phyloP scores from a whole-genome alignment of 37 sponge, comb jelly and placozoan genomes.

The Crambe crambe region DNA sequence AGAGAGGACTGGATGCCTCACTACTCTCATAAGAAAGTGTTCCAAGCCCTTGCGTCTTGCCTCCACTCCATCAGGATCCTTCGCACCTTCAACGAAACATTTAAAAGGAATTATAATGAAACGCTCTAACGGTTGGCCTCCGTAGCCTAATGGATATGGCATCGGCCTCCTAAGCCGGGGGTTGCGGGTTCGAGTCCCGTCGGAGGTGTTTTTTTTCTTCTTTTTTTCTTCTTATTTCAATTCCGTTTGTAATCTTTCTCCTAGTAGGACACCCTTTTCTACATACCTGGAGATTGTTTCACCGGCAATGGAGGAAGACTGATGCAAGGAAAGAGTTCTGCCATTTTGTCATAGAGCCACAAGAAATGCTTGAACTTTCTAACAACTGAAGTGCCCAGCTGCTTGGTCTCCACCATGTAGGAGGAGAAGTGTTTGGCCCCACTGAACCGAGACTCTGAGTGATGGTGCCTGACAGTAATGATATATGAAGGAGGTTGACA shows the following conservation, averaged over 20 bases:
- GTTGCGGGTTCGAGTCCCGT: slow-evolving; percentile 99
- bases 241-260: slow-evolving; percentile 3
- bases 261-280: not conserved
- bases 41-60: slow-evolving; percentile 57
- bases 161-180: slow-evolving; percentile 99
- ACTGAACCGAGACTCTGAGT: slow-evolving; percentile 18
- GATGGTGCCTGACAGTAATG: slow-evolving; percentile 29
- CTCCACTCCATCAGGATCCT: slow-evolving; percentile 39
- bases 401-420: slow-evolving; percentile 72
- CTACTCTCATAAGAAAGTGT: slow-evolving; percentile 64
- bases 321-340: slow-evolving; percentile 79
- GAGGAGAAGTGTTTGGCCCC: slow-evolving; percentile 36
- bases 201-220: slow-evolving; percentile 90
- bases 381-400: slow-evolving; percentile 36
- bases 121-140: slow-evolving; percentile 48
- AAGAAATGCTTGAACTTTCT: slow-evolving; percentile 84
- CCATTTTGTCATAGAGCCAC: slow-evolving; percentile 78
- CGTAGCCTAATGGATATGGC: slow-evolving; percentile 99
- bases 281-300: slow-evolving; percentile 70
- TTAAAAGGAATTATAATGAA: not conserved
- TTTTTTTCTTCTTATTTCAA: slow-evolving; percentile 15
- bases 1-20: slow-evolving; percentile 71
- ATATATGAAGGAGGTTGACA: slow-evolving; percentile 15
- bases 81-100: not conserved
- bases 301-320: slow-evolving; percentile 82